Conservation (phyloP, 2,113 vertebrate genomes). For the Gallinago jamesoni region DNA sequence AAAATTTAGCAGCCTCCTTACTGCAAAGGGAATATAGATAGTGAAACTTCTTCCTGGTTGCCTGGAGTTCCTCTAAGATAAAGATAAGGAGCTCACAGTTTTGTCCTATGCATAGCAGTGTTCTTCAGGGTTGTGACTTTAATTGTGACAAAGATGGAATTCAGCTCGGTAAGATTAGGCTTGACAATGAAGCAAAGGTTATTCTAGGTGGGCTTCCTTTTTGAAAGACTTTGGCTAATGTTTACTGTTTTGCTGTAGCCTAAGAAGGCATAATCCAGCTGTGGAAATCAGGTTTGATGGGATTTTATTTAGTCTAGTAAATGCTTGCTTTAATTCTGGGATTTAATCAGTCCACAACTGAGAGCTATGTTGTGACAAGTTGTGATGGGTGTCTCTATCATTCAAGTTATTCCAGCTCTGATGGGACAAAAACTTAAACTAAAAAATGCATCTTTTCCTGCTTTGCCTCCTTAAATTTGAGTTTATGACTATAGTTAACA, state of each 20-base stretch:
- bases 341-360: not conserved
- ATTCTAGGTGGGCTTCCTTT: not conserved
- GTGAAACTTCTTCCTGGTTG: not conserved
- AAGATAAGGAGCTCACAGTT: not conserved
- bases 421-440: not conserved
- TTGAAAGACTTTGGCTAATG: not conserved
- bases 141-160: not conserved
- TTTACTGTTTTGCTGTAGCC: not conserved
- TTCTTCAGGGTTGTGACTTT: not conserved
- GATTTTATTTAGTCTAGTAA: conserved; percentile 6
- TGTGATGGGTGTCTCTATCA: not conserved
- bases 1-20: not conserved
- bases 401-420: not conserved
- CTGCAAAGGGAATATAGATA: not conserved
- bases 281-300: not conserved
- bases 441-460: not conserved
- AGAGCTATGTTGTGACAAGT: not conserved
- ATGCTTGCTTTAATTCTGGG: not conserved
- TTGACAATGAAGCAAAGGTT: not conserved
- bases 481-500: not conserved
- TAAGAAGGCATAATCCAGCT: not conserved
- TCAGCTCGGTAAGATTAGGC: not conserved
- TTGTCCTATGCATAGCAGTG: not conserved
- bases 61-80: not conserved
- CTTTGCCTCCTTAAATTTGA: not conserved